A percentile compares a stretch with the other conserved stretches of the same genome.
Evolutionary conservation across 2,797 vertebrate genomes (phyloP).

Genomic region (Ctenopoma multispine): DNA sequence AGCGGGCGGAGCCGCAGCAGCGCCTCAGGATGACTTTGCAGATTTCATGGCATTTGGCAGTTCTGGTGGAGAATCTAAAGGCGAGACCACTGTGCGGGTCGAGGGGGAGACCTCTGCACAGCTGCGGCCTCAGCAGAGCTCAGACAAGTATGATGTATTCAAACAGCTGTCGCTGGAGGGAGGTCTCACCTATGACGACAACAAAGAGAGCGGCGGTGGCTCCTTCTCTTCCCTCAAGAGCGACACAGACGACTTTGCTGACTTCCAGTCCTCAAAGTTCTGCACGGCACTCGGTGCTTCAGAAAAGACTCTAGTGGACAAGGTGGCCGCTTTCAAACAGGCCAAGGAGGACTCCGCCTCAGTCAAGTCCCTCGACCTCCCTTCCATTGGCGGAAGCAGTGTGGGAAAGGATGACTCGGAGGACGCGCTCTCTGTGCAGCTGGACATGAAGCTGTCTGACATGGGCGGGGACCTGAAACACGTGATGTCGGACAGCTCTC

Average conservation of each 20-base stretch:
- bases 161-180: constrained; percentile 94
- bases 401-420: constrained; percentile 97
- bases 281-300: constrained; percentile 85
- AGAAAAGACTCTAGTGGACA: constrained; percentile 94
- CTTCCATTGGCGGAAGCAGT: constrained; percentile 97
- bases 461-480: constrained; percentile 99
- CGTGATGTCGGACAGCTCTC: constrained; percentile 99
- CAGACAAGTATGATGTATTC: constrained; percentile 93
- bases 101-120: constrained; percentile 60
- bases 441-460: constrained; percentile 99
- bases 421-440: constrained; percentile 96
- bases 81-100: constrained; percentile 49
- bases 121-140: constrained; percentile 68
- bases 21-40: constrained; percentile 94
- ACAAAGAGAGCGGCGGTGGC: constrained; percentile 86
- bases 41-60: constrained; percentile 97
- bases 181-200: constrained; percentile 85
- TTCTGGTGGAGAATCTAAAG: constrained; percentile 79
- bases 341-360: constrained; percentile 97
- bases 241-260: constrained; percentile 93
- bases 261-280: constrained; percentile 94
- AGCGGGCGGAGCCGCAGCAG: constrained; percentile 78
- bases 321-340: constrained; percentile 93
- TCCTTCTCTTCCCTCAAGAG: constrained; percentile 86
- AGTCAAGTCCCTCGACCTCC: constrained; percentile 97